Conservation (phyloP, 2,797 vertebrate species). For the Alosa sapidissima region DNA sequence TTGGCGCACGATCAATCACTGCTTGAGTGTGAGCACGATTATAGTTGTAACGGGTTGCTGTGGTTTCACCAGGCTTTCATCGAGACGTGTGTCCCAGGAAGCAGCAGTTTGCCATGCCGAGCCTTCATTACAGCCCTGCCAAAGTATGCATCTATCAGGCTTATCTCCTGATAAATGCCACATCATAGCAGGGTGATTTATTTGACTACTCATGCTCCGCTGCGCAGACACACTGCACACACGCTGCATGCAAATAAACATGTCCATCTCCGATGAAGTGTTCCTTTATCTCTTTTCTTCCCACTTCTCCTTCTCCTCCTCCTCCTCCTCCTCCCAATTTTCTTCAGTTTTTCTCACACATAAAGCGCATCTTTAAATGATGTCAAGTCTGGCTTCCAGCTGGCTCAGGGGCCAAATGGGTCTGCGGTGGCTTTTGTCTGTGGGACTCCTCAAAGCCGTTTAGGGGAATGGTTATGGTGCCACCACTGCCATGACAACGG, state of each 20-base stretch:
- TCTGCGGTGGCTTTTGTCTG: conserved; percentile 25
- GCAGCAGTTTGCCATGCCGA: not conserved
- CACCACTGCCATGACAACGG: conserved; percentile 32
- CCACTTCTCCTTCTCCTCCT: conserved; percentile 35
- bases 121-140: conserved; percentile 58
- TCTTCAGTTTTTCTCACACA: conserved; percentile 25
- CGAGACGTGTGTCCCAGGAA: not conserved
- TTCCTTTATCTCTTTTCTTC: conserved; percentile 25
- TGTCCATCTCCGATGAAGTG: conserved; percentile 27
- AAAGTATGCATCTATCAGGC: conserved; percentile 54
- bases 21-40: not conserved
- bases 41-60: not conserved
- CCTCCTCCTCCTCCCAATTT: conserved; percentile 8
- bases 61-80: not conserved
- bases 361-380: conserved; percentile 22
- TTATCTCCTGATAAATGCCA: conserved; percentile 60
- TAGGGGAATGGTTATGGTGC: conserved; percentile 52
- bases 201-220: conserved; percentile 39
- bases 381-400: conserved; percentile 31
- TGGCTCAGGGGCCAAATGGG: conserved; percentile 12
- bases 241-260: conserved; percentile 44
- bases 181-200: conserved; percentile 55
- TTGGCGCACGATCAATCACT: not conserved
- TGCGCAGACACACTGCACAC: conserved; percentile 33
- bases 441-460: conserved; percentile 46